Evolutionary conservation across 2,888 invertebrate species (phyloP).

Genomic region (Diarsia rubi): DNA sequence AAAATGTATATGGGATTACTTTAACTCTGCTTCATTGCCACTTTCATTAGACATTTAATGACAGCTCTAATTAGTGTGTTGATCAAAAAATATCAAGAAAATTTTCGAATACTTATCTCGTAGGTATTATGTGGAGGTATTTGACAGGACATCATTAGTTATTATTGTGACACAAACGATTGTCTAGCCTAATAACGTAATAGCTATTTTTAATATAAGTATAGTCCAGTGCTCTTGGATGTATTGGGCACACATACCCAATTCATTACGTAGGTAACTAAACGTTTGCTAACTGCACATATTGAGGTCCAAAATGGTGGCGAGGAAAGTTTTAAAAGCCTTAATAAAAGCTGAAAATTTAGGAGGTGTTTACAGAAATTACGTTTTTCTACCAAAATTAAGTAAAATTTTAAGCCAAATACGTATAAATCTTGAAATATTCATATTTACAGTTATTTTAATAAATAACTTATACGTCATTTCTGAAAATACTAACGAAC

Average conservation of each 20-base stretch:
- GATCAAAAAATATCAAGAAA: background rate
- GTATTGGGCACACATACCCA: background rate
- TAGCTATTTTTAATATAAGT: background rate
- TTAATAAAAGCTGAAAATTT: background rate
- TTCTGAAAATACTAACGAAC: background rate
- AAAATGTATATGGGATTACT: background rate
- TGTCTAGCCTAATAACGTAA: background rate
- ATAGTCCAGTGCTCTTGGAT: background rate
- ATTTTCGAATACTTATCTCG: background rate
- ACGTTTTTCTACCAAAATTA: background rate
- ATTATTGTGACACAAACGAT: background rate
- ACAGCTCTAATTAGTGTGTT: background rate
- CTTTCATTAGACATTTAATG: background rate
- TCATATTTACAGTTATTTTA: slow-evolving; percentile 7
- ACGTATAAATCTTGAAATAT: background rate
- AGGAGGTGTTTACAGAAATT: slow-evolving; percentile 10
- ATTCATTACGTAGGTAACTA: background rate
- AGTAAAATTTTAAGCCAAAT: background rate
- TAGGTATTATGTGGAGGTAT: background rate
- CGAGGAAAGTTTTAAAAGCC: background rate
- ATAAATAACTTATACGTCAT: background rate
- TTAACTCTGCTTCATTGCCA: background rate
- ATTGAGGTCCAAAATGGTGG: background rate
- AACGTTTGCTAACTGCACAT: background rate
- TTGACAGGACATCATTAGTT: background rate